Evolutionary conservation across 1,140 invertebrate genomes (phyloP).

Genomic region (Epicauta chinensis): DNA sequence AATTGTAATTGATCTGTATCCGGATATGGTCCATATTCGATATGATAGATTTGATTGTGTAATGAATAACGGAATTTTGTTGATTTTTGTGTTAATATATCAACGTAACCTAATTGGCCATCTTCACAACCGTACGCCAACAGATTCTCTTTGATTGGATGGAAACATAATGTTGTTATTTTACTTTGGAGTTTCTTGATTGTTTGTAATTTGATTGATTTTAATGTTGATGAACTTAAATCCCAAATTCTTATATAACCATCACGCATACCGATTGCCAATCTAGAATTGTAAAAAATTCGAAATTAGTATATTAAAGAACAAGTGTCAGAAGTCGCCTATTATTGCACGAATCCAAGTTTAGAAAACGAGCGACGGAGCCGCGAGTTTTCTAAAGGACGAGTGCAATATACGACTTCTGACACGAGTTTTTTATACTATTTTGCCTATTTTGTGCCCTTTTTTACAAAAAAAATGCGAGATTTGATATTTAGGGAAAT

Average conservation of each 20-base stretch:
- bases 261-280: conserved; percentile 67
- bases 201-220: conserved; percentile 44
- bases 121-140: conserved; percentile 72
- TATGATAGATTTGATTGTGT: conserved; percentile 38
- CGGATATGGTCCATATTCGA: conserved; percentile 45
- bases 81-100: conserved; percentile 39
- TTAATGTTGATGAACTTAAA: conserved; percentile 46
- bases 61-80: conserved; percentile 43
- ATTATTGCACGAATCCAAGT: too few relatives aligned
- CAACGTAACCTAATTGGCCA: conserved; percentile 56
- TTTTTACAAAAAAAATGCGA: too few relatives aligned
- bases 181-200: conserved; percentile 66
- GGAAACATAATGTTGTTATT: conserved; percentile 67
- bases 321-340: background rate
- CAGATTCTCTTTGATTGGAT: conserved; percentile 65
- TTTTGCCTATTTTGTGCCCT: too few relatives aligned
- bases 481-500: too few relatives aligned
- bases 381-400: too few relatives aligned
- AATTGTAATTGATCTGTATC: conserved; percentile 38
- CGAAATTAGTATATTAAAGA: conserved; percentile 11
- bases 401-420: too few relatives aligned
- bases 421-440: too few relatives aligned
- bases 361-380: too few relatives aligned
- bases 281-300: conserved; percentile 39
- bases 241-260: conserved; percentile 66